phyloP scores from a whole-genome alignment of 2,888 invertebrate species.

The Rhaphigaster nebulosa region DNA sequence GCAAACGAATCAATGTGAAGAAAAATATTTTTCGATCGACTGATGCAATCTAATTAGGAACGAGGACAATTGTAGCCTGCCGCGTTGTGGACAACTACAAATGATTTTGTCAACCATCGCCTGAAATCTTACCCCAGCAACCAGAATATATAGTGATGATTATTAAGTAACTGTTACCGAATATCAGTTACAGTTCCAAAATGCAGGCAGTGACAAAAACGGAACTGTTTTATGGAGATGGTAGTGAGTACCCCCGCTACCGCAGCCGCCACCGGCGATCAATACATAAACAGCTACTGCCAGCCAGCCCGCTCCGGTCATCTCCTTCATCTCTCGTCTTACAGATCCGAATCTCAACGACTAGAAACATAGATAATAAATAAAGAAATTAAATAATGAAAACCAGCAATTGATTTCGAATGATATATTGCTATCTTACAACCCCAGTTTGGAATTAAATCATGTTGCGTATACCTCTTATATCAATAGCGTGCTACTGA shows the following conservation, averaged over 20 bases:
- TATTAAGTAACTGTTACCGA: neutral
- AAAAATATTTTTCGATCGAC: neutral
- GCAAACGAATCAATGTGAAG: neutral
- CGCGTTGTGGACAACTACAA: neutral
- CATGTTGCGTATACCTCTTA: neutral
- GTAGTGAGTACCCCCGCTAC: slow-evolving; percentile 26
- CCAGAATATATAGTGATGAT: neutral
- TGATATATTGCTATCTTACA: neutral
- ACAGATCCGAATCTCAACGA: neutral
- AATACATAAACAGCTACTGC: slow-evolving; percentile 56
- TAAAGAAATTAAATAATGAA: neutral
- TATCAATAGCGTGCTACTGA: too few relatives aligned
- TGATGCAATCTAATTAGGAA: slow-evolving; percentile 1
- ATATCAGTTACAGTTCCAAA: neutral
- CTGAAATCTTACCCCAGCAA: neutral
- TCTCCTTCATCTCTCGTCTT: slow-evolving; percentile 11
- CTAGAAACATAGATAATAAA: neutral
- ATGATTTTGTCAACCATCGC: neutral
- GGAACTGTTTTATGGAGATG: neutral
- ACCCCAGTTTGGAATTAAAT: neutral
- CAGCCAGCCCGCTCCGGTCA: slow-evolving; percentile 29
- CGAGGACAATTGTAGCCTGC: neutral
- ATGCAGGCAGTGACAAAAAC: neutral
- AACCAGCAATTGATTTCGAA: neutral
- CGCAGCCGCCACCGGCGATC: slow-evolving; percentile 42